phyloP scores from a whole-genome alignment of 92 coral and sea anemone genomes.

The Bergia sp. region DNA sequence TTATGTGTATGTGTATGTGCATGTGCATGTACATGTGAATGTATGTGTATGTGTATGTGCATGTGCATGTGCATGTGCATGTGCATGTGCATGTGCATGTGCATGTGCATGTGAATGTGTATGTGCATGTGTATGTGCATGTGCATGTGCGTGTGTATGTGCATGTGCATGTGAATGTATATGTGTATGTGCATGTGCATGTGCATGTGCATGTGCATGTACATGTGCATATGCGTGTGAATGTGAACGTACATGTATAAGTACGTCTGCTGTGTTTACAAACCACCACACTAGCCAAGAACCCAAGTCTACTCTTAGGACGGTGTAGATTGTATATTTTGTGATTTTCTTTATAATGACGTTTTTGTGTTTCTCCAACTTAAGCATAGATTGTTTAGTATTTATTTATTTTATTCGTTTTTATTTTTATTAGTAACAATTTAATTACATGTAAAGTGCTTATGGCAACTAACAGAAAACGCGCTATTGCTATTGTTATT shows the following conservation, averaged over 20 bases:
- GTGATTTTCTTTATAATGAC: no score
- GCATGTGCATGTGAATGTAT: not conserved
- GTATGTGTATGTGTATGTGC: not conserved
- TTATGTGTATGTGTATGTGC: not conserved
- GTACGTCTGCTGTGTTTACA: not conserved
- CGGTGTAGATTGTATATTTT: no score
- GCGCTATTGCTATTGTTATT: no score
- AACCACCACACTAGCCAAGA: not conserved
- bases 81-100: not conserved
- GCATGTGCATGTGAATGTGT: not conserved
- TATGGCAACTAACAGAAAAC: no score
- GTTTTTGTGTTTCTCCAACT: no score
- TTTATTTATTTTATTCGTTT: no score
- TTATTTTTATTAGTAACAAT: no score
- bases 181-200: not conserved
- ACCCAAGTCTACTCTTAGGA: not conserved
- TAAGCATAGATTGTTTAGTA: no score
- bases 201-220: not conserved
- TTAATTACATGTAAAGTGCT: no score
- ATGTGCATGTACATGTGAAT: not conserved
- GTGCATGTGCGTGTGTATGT: not conserved
- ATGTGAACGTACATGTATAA: no score
- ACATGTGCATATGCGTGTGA: not conserved
- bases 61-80: not conserved
- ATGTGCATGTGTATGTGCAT: not conserved